Conservation (phyloP, 2,888 invertebrate genomes). For the Sphaerophoria taeniata region DNA sequence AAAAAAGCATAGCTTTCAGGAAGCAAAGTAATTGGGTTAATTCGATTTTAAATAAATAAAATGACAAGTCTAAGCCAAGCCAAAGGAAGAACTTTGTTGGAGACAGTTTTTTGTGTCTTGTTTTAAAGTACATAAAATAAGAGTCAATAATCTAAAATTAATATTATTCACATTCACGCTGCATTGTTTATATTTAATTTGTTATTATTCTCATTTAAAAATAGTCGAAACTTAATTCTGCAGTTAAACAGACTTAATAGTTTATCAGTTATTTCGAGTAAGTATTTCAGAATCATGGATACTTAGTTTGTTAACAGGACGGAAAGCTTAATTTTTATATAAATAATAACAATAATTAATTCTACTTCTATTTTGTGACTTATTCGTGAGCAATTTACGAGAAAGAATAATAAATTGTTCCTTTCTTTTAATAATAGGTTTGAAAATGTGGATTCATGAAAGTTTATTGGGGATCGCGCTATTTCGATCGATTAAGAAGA, state of each 20-base stretch:
- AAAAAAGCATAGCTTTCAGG: constrained; percentile 68
- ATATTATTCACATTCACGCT: background rate
- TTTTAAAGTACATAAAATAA: background rate
- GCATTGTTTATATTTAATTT: background rate
- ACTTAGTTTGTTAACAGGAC: constrained; percentile 48
- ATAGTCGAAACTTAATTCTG: too few relatives aligned
- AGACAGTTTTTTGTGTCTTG: background rate
- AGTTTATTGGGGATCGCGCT: too few relatives aligned
- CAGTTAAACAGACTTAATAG: background rate
- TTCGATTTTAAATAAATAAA: constrained; percentile 17
- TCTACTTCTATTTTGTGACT: constrained; percentile 50
- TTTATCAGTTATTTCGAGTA: background rate
- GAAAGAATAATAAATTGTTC: background rate
- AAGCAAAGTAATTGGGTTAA: constrained; percentile 47
- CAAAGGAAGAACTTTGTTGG: constrained; percentile 29
- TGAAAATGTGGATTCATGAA: background rate
- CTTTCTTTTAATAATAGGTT: background rate
- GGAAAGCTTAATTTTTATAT: constrained; percentile 59
- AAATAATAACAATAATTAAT: constrained; percentile 36
- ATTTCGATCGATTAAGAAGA: too few relatives aligned
- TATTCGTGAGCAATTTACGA: constrained; percentile 19
- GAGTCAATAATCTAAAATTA: background rate
- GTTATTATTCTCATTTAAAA: background rate
- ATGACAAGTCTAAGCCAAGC: constrained; percentile 22
- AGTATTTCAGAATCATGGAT: too few relatives aligned